Evolutionary conservation across 2,888 invertebrate genomes (phyloP), one percentile per base, ranked within the genome.

Genomic region (Sarcophaga caerulescens): DNA sequence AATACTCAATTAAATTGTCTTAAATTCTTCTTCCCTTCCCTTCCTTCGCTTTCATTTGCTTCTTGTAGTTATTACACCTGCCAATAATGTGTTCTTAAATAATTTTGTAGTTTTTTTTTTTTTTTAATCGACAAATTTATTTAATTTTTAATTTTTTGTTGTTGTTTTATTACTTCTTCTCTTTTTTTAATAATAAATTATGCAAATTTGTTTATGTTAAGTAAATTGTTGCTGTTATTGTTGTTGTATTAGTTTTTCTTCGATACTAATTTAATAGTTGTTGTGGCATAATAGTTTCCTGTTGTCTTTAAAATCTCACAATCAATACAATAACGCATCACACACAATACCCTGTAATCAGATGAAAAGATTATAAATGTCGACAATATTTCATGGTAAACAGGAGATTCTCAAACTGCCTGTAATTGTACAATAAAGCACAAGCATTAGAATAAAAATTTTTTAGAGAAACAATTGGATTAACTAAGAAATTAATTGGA

Each of bases 1-100:
- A 35, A 52, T 75, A n/a, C 3, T 47, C 35, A 75, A 63, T 65
- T 25, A 75, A 75, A 63, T 65, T 65, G 63, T 52, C 63, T 65
- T 8, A 75, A 52, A n/a, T 35, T 35, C 35, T 35, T 2, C 35
- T 35, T 35, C 1, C 10, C 10, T 0, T 4, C 2, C 10, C 35
- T 10, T 8, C 35, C 10, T 35, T 8, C 10, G 0, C 25, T 35
- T 35, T 8, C 8, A 3, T 35, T 6, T 6, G 1, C 2, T 35
- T 35, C 10, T 35, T 35, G 35, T 35, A 70, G 6, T 0, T 17
- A 35, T n/a, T 10, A 57, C 57, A 70, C 23, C 12, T n/a, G 17
- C 14, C n/a, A 12, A 17, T 25, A 71, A 10, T 10, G 17, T 52
- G 62, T 62, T 74, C 19, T n/a, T 52, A 45, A 62, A 45, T 23